A percentile compares a stretch with the other conserved stretches of the same genome.
Evolutionary conservation across 2,113 vertebrate species (phyloP).

Genomic region (Phaethornis superciliosus): DNA sequence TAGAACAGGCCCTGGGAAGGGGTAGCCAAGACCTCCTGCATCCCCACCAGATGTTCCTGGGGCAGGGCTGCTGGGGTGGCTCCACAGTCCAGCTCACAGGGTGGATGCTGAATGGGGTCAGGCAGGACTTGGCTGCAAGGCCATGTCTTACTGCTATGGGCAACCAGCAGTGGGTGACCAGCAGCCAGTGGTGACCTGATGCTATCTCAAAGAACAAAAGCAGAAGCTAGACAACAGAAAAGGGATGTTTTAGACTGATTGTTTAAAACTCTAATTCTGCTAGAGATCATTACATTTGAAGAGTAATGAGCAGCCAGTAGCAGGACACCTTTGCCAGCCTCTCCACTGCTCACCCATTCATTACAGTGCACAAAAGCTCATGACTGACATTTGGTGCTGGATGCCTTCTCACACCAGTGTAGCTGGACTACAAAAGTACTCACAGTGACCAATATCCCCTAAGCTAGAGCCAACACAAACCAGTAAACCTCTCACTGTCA

Average conservation of each 20-base stretch:
- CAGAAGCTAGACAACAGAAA: not conserved
- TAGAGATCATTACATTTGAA: not conserved
- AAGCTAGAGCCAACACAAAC: not conserved
- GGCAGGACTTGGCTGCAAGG: accelerated
- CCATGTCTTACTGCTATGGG: not conserved
- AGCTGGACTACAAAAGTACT: not conserved
- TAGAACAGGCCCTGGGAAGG: not conserved
- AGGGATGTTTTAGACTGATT: not conserved
- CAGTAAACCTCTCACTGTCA: not conserved
- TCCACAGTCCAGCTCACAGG: not conserved
- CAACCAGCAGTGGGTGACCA: not conserved
- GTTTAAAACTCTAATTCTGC: not conserved
- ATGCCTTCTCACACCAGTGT: not conserved
- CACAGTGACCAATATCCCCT: not conserved
- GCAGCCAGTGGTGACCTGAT: not conserved
- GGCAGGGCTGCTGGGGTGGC: not conserved
- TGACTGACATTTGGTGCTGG: not conserved
- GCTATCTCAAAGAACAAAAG: not conserved
- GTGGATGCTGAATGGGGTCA: not conserved
- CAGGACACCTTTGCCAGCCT: not conserved
- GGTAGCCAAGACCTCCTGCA: not conserved
- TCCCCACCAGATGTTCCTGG: not conserved
- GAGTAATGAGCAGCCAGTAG: not conserved
- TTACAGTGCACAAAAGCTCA: not conserved
- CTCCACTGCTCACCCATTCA: not conserved